Conservation (phyloP, 2,888 invertebrate genomes). For the Petrolisthes cinctipes region DNA sequence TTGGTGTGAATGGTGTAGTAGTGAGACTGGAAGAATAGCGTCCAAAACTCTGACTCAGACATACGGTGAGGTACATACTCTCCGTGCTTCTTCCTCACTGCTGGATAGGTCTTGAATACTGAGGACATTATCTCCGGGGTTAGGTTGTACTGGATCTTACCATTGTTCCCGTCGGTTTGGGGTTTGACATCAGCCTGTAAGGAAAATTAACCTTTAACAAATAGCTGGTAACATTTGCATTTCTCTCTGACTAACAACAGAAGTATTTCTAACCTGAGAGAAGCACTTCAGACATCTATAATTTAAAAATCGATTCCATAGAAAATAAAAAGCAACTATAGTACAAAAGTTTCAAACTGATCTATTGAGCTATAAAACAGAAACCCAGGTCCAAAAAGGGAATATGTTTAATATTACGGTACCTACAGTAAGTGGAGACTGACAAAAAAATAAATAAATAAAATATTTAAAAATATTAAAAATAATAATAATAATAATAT, state of each 20-base stretch:
- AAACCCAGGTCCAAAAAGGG: too few relatives aligned
- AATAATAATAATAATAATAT: background rate
- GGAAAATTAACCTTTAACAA: conserved; percentile 61
- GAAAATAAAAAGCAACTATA: too few relatives aligned
- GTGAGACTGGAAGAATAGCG: conserved; percentile 99
- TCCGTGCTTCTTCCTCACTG: conserved; percentile 94
- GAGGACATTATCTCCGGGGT: conserved; percentile 97
- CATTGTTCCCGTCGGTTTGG: conserved; percentile 96
- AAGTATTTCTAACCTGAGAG: background rate
- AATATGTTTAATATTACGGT: too few relatives aligned
- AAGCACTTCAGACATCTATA: background rate
- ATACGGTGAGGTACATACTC: conserved; percentile 93
- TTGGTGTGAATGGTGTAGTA: conserved; percentile 88
- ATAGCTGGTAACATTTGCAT: background rate
- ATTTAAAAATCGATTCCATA: background rate
- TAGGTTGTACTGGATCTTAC: conserved; percentile 91
- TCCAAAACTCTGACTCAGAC: conserved; percentile 98
- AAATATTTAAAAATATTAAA: background rate
- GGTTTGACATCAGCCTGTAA: conserved; percentile 93
- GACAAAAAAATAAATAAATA: too few relatives aligned
- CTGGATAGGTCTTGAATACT: conserved; percentile 99
- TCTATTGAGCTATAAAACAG: too few relatives aligned
- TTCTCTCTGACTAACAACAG: too few relatives aligned
- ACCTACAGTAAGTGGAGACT: too few relatives aligned
- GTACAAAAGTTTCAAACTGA: too few relatives aligned